These are phyloP conservation scores for Bungarus multicinctus DNA, from an alignment of 2,113 vertebrate species.

Conservation along the genomic window DNA sequence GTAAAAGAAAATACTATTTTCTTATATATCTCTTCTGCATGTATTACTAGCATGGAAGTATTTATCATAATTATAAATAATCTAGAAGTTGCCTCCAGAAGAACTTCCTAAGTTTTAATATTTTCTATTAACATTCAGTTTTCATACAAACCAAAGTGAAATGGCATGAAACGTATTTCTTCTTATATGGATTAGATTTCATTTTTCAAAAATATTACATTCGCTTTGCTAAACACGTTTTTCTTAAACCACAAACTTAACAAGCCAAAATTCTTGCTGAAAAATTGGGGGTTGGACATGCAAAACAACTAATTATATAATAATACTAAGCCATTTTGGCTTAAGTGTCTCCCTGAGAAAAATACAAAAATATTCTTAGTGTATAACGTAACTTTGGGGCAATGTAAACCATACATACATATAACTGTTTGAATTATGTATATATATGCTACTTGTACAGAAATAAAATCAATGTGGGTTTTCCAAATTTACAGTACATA, in stretches of 20 bases:
- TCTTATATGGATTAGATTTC: neutral
- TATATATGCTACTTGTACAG: neutral
- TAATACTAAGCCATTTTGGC: conserved; percentile 35
- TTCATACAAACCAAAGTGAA: neutral
- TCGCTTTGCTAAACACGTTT: neutral
- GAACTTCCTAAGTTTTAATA: neutral
- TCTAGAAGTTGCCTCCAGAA: neutral
- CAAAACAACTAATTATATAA: neutral
- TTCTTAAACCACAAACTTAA: neutral
- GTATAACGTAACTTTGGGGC: conserved; percentile 24
- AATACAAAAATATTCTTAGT: neutral
- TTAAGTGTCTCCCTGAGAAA: conserved; percentile 13
- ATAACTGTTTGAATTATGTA: neutral
- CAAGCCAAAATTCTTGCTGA: neutral
- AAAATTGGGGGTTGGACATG: neutral
- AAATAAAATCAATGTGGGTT: neutral
- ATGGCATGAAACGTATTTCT: neutral
- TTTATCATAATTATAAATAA: neutral
- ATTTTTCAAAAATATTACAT: neutral
- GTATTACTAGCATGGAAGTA: neutral
- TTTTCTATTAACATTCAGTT: neutral
- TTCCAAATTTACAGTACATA: neutral
- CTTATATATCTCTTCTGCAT: neutral
- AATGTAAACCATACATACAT: neutral
- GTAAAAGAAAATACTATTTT: neutral